Base-by-base conservation (phyloP, 2,888 invertebrate species). In the Drosophila parthenogenetica region DNA sequence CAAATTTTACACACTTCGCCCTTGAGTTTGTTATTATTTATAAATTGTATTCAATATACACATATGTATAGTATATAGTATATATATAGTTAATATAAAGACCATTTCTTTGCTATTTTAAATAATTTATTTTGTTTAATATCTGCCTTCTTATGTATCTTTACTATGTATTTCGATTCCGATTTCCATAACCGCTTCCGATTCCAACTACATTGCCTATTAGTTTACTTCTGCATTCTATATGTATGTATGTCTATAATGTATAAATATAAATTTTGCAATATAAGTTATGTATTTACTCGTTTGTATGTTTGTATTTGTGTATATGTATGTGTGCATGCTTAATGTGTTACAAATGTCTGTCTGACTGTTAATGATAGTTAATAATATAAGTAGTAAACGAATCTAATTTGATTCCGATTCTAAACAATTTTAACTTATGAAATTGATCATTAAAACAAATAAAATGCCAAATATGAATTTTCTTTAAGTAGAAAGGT, bases 31-130 rank as follows among this genome's bases (percentile, higher is more conserved):
- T 79, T 69, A 85, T 90, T 86, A 86, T 90, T 90, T 77, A 90
- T 89, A 77, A 88, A 81, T 83, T 89, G 76, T 83, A 73, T 85
- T 89, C 79, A 89, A 90, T 90, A 79, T 89, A 90, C 84, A 90
- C 81, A 80, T 88, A 85, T 82, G 74, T 83, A 80, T 81, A 69
- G 78, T 84, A 81, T 86, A 81, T 70, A 81, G 60, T 72, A 67
- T 81, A 65, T 78, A 84, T 86, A 86, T 82, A 82, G 69, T 65
- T 86, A 86, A 83, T 81, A 86, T 82, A 85, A 82, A 82, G 86
- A 79, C 58, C 67, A 65, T 88, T 67, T 77, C 71, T 77, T 80
- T 83, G 81, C 86, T 90, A 88, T 89, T 90, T 83, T 71, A 73
- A 77, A 87, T 88, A 67, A 80, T 74, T 80, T 73, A 29, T 29